These are phyloP conservation scores for Schrankia costaestrigalis DNA, from an alignment of 2,888 invertebrate genomes.

Conservation along the genomic window DNA sequence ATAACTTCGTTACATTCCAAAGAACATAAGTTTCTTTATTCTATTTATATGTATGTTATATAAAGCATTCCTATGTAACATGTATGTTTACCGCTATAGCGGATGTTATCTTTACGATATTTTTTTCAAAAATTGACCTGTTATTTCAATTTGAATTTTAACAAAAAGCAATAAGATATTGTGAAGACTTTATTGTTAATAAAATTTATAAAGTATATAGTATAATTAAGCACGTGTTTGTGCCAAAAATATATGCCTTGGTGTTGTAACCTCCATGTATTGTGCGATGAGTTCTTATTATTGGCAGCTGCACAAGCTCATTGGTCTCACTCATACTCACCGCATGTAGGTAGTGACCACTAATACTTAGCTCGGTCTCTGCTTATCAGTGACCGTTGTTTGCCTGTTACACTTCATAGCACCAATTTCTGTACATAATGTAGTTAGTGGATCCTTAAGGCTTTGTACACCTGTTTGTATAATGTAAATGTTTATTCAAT, in stretches of 20 bases:
- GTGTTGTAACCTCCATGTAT: conserved; percentile 35
- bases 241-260: conserved; percentile 58
- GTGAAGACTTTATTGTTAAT: conserved; percentile 65
- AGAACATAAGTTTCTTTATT: conserved; percentile 58
- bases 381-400: conserved; percentile 4
- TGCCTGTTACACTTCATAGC: conserved; percentile 38
- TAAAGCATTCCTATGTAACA: conserved; percentile 65
- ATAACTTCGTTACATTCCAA: conserved; percentile 76
- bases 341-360: conserved; percentile 12
- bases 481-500: conserved; percentile 75
- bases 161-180: conserved; percentile 67
- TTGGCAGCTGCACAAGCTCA: conserved; percentile 16
- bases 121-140: conserved; percentile 27
- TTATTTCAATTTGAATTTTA: conserved; percentile 37
- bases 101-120: conserved; percentile 32
- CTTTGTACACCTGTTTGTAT: conserved; percentile 75
- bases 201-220: conserved; percentile 43
- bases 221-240: conserved; percentile 60
- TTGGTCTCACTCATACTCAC: conserved; percentile 15
- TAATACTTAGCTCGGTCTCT: too few relatives aligned
- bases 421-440: conserved; percentile 68
- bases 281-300: conserved; percentile 9
- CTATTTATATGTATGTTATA: conserved; percentile 46
- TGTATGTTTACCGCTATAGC: conserved; percentile 55
- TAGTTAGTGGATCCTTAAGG: conserved; percentile 64